Evolutionary conservation across 2,888 invertebrate genomes (phyloP).

Genomic region (Drosophila formosana): DNA sequence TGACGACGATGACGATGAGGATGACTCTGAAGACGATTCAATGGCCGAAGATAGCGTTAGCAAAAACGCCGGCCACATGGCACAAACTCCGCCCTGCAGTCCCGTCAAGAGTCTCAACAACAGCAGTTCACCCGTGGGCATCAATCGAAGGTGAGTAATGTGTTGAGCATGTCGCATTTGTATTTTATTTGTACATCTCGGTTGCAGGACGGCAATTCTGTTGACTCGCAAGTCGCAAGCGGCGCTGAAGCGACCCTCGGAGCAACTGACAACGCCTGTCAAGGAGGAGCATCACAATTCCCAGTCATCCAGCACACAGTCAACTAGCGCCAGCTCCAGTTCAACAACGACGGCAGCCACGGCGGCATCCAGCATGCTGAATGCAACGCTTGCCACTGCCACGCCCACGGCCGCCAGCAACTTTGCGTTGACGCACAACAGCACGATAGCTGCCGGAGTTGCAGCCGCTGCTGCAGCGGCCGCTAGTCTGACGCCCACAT

Average conservation of each 20-base stretch:
- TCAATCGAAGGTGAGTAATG: conserved; percentile 82
- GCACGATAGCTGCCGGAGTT: conserved; percentile 43
- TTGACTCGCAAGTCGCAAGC: conserved; percentile 91
- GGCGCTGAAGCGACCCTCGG: conserved; percentile 85
- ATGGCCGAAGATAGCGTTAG: conserved; percentile 76
- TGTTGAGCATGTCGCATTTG: background rate
- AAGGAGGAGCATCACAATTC: conserved; percentile 81
- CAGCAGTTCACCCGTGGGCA: conserved; percentile 85
- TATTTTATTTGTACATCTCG: background rate
- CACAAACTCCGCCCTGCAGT: conserved; percentile 85
- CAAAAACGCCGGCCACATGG: conserved; percentile 72
- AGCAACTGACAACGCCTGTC: conserved; percentile 76
- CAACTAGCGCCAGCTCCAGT: conserved; percentile 60
- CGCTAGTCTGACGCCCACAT: conserved; percentile 60
- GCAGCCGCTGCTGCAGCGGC: conserved; percentile 54
- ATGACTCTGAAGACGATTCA: conserved; percentile 70
- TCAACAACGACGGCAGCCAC: conserved; percentile 64
- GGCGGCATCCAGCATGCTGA: conserved; percentile 64
- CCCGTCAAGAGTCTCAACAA: conserved; percentile 84
- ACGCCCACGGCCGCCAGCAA: conserved; percentile 47
- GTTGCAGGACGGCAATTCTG: conserved; percentile 89
- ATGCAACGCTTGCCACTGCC: conserved; percentile 50
- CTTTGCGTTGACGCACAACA: conserved; percentile 69
- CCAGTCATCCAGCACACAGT: conserved; percentile 71
- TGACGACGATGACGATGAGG: conserved; percentile 71